Base-by-base conservation (phyloP, 2,113 vertebrate species). In the Platichthys stellatus region DNA sequence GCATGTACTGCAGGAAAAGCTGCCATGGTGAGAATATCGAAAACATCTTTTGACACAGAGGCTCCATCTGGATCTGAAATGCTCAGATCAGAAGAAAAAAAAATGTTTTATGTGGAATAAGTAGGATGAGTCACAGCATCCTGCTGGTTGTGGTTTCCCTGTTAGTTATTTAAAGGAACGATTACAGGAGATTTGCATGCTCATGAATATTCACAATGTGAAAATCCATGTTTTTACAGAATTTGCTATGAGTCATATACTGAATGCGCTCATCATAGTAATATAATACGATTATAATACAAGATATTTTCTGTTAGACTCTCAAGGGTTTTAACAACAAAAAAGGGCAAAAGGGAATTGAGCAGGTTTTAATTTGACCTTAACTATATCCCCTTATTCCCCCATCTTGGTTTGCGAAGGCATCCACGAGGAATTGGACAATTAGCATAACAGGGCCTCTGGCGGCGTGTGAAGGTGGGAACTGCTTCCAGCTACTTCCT, bases 341-440 rank as follows among this genome's bases (percentile, higher is more conserved):
- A 21, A 38, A 54, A 54, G 20, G 24, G 6, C 20, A 14, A 3
- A 15, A 43, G 64, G 20, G 78, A 73, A 83, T 31, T 54, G 45
- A 28, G 61, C 67, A 63, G 72, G 62, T 90, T 84, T 80, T 35
- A 76, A 68, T 86, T 72, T 81, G 86, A 87, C 86, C 84, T 85
- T 81, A 74, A 60, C 81, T 60, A 58, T 67, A 51, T 18, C 12
- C 72, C 82, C 81, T 13, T 77, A 74, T 82, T 82, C 62, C 69
- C 61, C 43, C 45, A 35, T 73, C 72, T 61, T 73, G 43, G 71
- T 82, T 82, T 85, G 69, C 82, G 72, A 86, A 77, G 72, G 71
- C 31, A 65, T 85, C 89, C 72, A 15, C 63, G 75, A 88, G 91
- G 81, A 86, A 72, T 69, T 75, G 80, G 86, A 89, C 85, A 90